Base-by-base conservation (phyloP, 2,797 vertebrate genomes). In the Falco columbarius region DNA sequence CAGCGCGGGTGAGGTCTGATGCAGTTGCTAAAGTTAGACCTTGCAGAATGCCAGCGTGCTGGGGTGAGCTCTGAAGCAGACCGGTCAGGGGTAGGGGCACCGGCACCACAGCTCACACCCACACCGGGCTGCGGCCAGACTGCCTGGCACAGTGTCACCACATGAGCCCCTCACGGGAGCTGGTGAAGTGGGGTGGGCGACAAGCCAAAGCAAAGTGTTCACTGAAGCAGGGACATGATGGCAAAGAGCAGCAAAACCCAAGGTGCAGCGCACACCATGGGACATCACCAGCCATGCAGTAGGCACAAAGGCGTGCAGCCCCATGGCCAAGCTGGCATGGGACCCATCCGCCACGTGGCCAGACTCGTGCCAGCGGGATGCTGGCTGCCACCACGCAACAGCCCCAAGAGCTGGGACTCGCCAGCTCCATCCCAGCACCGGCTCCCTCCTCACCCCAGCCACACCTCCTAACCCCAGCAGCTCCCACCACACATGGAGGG, bases 171-270 rank as follows among this genome's bases (percentile, higher is more conserved):
- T n/a, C 3, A 2, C 52, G 5, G 70, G 52, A 22, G 55, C 54
- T 10, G n/a, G 42, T 6, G 2, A 23, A 29, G 42, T 2, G 5
- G 46, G 27, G 22, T 5, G 1, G 47, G 26, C 14, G 38, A 29
- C 12, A 2, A 51, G 21, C 22, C 23, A 23, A 19, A 34, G 19
- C 4, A 4, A 22, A 42, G 74, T 8, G 1, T 6, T 34, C 23
- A 13, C 30, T 4, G 0, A 13, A 38, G 38, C 3, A 8, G 23
- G 17, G 36, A n/a, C 4, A 6, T 4, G 17, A 22, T 13, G 47
- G 23, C 36, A 13, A 63, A 27, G 59, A 10, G 9, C 74, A 6
- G 30, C 3, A 4, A 36, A 4, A 20, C 14, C 30, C 19, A 0
- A 9, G 5, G 34, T 34, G 11, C 3, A 5, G 32, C 46, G 9